Base-by-base conservation (phyloP, 2,888 invertebrate species). In the Acleris literana region DNA sequence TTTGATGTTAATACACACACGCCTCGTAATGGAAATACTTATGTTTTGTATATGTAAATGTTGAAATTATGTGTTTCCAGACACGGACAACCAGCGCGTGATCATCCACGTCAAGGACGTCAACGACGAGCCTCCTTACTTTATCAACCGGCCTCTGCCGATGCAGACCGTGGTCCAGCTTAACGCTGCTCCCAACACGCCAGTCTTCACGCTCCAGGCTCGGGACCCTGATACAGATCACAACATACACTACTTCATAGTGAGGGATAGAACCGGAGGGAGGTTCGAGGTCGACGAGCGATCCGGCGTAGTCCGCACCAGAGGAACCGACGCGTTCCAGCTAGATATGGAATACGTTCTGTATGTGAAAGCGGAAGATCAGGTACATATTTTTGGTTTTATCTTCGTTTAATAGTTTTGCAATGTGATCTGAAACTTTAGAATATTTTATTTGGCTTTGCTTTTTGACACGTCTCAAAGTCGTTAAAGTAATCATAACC, bases 161-260 rank as follows among this genome's bases (percentile, higher is more conserved):
- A 99, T 99, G 97, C 97, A 99, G 88, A 97, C 99, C 0, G 98
- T 99, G 68, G 98, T 99, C 0, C 98, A 99, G 81, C 94, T 98
- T 62, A 99, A 99, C 85, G 98, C 99, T 4, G 97, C 98, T 4
- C 97, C 98, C 48, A 99, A 98, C 85, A 98, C 98, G 0, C 98
- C 97, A 5, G 98, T 99, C 5, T 99, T 98, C 90, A 98, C 98
- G n/a, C 94, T 99, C 29, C 98, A 98, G 86, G 99, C 99, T 17
- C 93, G 98, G 72, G 99, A 99, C 86, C 99, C 99, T 3, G 98
- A 99, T 84, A 98, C 98, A 1, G 98, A 98, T 90, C 97, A 98
- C 85, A 97, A 97, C 84, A 98, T 99, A 71, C 98, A 98, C 86
- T 98, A 99, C 88, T 98, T 98, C 91, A 98, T 99, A 76, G 97